Conservation (phyloP, 92 coral and sea anemone genomes). For the Zoanthus sansibaricus region DNA sequence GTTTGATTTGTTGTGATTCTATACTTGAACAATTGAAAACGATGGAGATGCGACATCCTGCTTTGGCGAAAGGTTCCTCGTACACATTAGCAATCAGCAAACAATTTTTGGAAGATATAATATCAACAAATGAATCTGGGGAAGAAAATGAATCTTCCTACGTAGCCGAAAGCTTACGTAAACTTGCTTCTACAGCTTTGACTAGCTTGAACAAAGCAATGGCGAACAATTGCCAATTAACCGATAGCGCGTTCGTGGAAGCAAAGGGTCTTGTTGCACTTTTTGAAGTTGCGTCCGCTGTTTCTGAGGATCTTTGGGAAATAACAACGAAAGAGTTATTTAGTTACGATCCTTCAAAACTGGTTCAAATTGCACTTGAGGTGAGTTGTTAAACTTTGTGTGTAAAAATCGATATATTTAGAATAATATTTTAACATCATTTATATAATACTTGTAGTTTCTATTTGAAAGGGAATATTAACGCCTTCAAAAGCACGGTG, state of each 20-base stretch:
- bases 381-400: neutral
- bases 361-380: slow-evolving; percentile 32
- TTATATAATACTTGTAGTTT: too few species aligned
- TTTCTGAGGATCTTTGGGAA: slow-evolving; percentile 31
- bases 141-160: neutral
- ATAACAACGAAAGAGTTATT: slow-evolving; percentile 25
- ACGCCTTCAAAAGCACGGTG: too few species aligned
- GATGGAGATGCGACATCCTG: slow-evolving; percentile 14
- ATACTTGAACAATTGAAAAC: slow-evolving; percentile 5
- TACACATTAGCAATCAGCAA: slow-evolving; percentile 39
- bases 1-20: neutral
- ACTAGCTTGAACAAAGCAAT: neutral
- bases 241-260: neutral
- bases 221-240: neutral
- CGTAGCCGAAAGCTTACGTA: neutral
- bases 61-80: slow-evolving; percentile 18
- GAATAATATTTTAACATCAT: too few species aligned
- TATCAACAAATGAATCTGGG: neutral
- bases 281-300: slow-evolving; percentile 26
- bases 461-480: too few species aligned
- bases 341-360: slow-evolving; percentile 25
- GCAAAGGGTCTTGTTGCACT: slow-evolving; percentile 26
- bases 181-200: slow-evolving; percentile 9
- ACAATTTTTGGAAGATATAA: slow-evolving; percentile 24
- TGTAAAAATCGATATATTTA: too few species aligned